These are phyloP conservation scores for Thereva nobilitata DNA, from an alignment of 2,888 invertebrate genomes.

Conservation along the genomic window DNA sequence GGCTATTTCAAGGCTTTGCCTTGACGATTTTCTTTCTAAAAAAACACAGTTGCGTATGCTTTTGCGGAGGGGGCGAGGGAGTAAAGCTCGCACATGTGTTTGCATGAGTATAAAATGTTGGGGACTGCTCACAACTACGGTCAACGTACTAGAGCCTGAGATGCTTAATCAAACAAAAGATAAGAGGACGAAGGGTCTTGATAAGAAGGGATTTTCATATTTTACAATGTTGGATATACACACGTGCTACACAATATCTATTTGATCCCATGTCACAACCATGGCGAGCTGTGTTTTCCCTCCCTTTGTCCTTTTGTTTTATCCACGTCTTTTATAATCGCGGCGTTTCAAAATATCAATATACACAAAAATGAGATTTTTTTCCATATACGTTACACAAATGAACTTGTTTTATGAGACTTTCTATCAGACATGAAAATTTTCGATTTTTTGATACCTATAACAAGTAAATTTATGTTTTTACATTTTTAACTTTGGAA, in stretches of 20 bases:
- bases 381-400: too few relatives aligned
- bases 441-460: too few relatives aligned
- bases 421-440: too few relatives aligned
- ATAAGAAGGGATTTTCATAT: slow-evolving; percentile 35
- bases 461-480: too few relatives aligned
- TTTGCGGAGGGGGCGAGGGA: slow-evolving; percentile 13
- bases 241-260: slow-evolving; percentile 27
- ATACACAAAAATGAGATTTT: too few relatives aligned
- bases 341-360: background rate
- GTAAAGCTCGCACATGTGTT: slow-evolving; percentile 9
- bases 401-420: too few relatives aligned
- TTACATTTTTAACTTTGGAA: too few relatives aligned
- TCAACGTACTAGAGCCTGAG: slow-evolving; percentile 25
- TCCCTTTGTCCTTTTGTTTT: background rate
- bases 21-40: background rate
- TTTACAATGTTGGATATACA: slow-evolving; percentile 31
- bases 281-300: slow-evolving; percentile 9
- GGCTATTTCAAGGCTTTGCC: slow-evolving; percentile 11
- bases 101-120: background rate
- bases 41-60: slow-evolving; percentile 12
- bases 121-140: slow-evolving; percentile 7
- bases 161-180: slow-evolving; percentile 35
- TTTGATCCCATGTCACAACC: slow-evolving; percentile 29
- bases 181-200: slow-evolving; percentile 27
- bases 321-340: slow-evolving; percentile 5